Evolutionary conservation across 1,140 invertebrate species (phyloP).

Genomic region (Physella acuta): DNA sequence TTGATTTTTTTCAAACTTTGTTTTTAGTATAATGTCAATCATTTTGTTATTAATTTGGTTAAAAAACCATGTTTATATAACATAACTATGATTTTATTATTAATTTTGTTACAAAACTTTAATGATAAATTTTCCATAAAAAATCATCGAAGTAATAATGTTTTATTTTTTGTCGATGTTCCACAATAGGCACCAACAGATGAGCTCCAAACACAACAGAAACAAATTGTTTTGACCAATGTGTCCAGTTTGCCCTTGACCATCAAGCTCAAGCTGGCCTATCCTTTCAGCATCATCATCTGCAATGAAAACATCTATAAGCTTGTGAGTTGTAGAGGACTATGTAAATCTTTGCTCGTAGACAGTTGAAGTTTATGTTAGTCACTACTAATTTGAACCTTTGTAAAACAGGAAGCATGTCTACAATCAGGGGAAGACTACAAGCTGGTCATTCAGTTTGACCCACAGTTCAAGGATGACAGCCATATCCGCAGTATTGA

Average conservation of each 20-base stretch:
- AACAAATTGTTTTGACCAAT: conserved; percentile 56
- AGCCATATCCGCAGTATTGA: conserved; percentile 54
- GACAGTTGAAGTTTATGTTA: too few species aligned
- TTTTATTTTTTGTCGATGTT: conserved; percentile 3
- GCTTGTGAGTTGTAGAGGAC: conserved; percentile 44
- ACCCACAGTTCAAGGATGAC: conserved; percentile 57
- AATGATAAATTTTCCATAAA: too few species aligned
- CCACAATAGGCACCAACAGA: conserved; percentile 46
- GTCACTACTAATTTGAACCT: too few species aligned
- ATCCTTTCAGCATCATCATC: conserved; percentile 54
- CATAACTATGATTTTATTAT: too few species aligned
- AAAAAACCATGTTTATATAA: too few species aligned
- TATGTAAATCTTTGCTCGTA: too few species aligned
- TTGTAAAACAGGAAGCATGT: conserved; percentile 50
- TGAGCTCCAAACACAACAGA: conserved; percentile 41
- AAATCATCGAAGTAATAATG: too few species aligned
- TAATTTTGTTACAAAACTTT: too few species aligned
- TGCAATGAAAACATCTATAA: conserved; percentile 42
- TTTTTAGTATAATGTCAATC: too few species aligned
- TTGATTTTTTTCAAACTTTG: too few species aligned
- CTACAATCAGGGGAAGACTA: conserved; percentile 45
- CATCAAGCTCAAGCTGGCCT: conserved; percentile 44
- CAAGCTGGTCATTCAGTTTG: conserved; percentile 53
- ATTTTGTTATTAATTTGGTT: too few species aligned
- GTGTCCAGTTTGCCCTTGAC: conserved; percentile 58